These are phyloP conservation scores for Oegoconia quadripuncta DNA, from an alignment of 2,888 invertebrate species.

Conservation along the genomic window DNA sequence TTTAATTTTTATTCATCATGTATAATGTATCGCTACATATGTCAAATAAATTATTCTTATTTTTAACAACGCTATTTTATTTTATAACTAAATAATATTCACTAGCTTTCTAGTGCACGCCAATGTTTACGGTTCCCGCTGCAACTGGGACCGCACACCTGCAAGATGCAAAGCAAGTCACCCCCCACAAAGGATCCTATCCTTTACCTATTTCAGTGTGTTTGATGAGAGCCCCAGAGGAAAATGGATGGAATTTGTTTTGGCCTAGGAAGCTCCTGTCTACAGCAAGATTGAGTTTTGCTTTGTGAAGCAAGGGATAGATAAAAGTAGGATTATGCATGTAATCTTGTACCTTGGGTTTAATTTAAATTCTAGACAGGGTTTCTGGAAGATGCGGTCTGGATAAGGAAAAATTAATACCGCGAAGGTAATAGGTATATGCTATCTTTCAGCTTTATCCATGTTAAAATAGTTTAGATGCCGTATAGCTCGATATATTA, in stretches of 20 bases:
- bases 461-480: too few species aligned
- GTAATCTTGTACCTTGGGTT: constrained; percentile 3
- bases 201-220: constrained; percentile 32
- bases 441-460: too few species aligned
- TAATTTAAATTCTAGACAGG: not conserved
- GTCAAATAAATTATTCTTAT: too few species aligned
- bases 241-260: constrained; percentile 42
- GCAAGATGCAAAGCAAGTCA: constrained; percentile 22
- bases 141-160: constrained; percentile 13
- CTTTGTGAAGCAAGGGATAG: constrained; percentile 25
- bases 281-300: constrained; percentile 30
- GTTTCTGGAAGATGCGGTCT: not conserved
- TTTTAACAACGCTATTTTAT: too few species aligned
- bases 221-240: constrained; percentile 29
- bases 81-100: too few species aligned
- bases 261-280: constrained; percentile 26
- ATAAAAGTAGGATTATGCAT: not conserved
- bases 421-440: too few species aligned
- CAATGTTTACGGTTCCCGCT: too few species aligned
- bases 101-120: too few species aligned
- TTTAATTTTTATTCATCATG: too few species aligned
- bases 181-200: constrained; percentile 36
- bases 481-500: too few species aligned
- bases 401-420: not conserved
- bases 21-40: too few species aligned